Conservation (phyloP, 2,797 vertebrate species). For the Megaceryle alcyon region DNA sequence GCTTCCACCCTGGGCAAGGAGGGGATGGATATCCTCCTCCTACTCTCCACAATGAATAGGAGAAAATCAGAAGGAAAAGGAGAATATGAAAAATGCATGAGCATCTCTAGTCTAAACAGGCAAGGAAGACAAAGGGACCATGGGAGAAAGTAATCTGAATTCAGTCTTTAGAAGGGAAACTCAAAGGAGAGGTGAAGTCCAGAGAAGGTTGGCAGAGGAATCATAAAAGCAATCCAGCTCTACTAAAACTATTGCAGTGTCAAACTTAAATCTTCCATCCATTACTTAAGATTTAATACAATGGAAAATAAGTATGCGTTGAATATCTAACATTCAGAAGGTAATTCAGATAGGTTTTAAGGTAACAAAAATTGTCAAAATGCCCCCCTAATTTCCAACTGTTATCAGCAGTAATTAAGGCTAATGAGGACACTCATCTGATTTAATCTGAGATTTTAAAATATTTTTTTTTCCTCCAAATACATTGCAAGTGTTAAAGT, state of each 20-base stretch:
- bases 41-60: not conserved
- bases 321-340: not conserved
- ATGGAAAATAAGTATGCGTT: not conserved
- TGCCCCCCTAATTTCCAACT: not conserved
- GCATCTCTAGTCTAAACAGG: not conserved
- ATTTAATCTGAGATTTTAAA: not conserved
- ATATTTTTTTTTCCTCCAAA: not conserved
- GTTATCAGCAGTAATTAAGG: not conserved
- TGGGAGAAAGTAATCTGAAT: not conserved
- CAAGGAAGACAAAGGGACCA: not conserved
- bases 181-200: not conserved
- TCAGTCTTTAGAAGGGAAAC: not conserved
- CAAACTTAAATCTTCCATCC: not conserved
- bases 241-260: not conserved
- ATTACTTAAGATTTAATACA: not conserved
- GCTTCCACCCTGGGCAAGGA: fast-evolving
- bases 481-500: not conserved
- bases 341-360: not conserved
- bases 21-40: not conserved
- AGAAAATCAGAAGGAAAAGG: not conserved
- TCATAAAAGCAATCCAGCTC: not conserved
- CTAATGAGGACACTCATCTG: not conserved
- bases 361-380: not conserved
- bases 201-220: not conserved
- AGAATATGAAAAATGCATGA: not conserved